Evolutionary conservation across 2,113 vertebrate genomes (phyloP).

Genomic region (Galeopterus variegatus): DNA sequence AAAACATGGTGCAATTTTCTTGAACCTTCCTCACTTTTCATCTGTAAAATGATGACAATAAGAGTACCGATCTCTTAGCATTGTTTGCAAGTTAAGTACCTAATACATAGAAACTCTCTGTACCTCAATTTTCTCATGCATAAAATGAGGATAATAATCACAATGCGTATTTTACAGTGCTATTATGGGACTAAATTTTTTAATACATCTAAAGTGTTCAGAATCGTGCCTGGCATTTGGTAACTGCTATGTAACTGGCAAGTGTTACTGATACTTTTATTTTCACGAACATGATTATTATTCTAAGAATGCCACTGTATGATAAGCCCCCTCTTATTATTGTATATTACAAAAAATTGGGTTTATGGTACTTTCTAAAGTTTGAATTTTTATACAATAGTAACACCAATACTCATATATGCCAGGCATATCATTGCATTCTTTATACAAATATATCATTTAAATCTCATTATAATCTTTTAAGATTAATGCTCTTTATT

Average conservation of each 20-base stretch:
- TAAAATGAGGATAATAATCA: background rate
- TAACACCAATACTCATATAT: background rate
- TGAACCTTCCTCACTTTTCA: background rate
- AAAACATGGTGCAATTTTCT: background rate
- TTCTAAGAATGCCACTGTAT: background rate
- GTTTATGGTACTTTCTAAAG: background rate
- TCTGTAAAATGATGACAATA: conserved; percentile 11
- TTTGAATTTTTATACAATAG: background rate
- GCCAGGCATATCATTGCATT: background rate
- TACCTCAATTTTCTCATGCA: background rate
- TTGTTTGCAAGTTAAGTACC: background rate
- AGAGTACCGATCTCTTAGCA: background rate
- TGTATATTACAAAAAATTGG: background rate
- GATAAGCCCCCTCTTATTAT: background rate
- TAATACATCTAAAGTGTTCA: background rate
- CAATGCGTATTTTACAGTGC: background rate
- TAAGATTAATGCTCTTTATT: background rate
- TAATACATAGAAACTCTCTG: background rate
- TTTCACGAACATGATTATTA: background rate
- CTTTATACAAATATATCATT: background rate
- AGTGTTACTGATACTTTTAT: conserved; percentile 22
- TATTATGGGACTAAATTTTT: background rate
- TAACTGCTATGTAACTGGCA: background rate
- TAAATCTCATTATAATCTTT: background rate
- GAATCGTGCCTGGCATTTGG: background rate